Percentiles rank a stretch among this genome's conserved stretches.
These are phyloP conservation scores for Syrphus vitripennis DNA, from an alignment of 2,888 invertebrate genomes.

Conservation along the genomic window DNA sequence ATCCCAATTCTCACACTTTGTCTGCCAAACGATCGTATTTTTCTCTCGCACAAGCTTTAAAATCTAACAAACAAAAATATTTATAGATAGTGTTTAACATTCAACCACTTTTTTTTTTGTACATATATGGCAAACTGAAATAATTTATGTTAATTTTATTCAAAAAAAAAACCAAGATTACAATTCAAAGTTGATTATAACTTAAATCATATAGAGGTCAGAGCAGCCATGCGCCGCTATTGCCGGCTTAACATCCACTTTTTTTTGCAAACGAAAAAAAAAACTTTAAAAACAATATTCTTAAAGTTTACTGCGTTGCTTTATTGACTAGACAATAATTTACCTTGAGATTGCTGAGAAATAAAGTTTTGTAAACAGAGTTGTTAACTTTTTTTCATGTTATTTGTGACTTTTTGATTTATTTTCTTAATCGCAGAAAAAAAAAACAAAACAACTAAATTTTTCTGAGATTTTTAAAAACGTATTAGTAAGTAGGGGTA, in stretches of 20 bases:
- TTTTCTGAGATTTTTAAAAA: background rate
- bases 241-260: background rate
- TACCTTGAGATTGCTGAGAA: conserved; percentile 35
- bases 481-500: background rate
- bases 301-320: background rate
- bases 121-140: background rate
- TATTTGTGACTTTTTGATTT: background rate
- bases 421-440: background rate
- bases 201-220: conserved; percentile 7
- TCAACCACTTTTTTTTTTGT: background rate
- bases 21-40: background rate
- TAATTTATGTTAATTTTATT: conserved; percentile 33
- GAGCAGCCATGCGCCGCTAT: background rate
- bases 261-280: background rate
- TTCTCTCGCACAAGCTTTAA: background rate
- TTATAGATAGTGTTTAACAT: background rate
- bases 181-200: background rate
- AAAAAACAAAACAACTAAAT: background rate
- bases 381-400: background rate
- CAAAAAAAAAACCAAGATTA: background rate
- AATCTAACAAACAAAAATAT: background rate
- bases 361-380: conserved; percentile 28
- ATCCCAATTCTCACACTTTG: background rate
- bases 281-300: background rate
- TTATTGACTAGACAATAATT: background rate